phyloP scores from a whole-genome alignment of 2,113 vertebrate species.

The Origma solitaria region DNA sequence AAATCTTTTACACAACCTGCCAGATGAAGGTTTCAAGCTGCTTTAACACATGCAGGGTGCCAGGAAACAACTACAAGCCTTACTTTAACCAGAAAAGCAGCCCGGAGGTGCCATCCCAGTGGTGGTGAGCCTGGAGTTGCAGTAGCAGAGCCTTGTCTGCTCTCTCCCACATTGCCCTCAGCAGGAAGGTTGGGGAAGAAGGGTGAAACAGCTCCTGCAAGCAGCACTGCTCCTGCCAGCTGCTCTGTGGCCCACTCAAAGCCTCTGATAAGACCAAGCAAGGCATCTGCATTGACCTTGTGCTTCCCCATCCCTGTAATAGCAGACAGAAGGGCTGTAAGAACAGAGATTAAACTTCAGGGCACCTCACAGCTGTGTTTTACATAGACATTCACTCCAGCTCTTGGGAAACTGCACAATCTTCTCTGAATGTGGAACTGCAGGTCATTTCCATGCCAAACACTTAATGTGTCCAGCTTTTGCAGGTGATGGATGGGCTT shows the following conservation, averaged over 20 bases:
- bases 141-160: neutral
- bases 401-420: neutral
- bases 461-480: neutral
- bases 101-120: neutral
- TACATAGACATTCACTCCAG: neutral
- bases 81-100: neutral
- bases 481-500: neutral
- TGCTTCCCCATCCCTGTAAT: neutral
- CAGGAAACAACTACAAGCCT: neutral
- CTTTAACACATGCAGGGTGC: neutral
- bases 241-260: neutral
- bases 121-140: neutral
- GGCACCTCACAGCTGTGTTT: neutral
- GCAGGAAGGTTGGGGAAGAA: neutral
- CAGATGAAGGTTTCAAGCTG: neutral
- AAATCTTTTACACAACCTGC: neutral
- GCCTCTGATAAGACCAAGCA: neutral
- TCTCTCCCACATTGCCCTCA: neutral
- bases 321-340: neutral
- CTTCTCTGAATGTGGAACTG: neutral
- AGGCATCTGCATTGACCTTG: neutral
- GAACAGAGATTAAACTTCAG: neutral
- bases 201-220: neutral
- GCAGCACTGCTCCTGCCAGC: neutral
- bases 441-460: neutral